Conservation (phyloP, 2,113 vertebrate genomes). For the Gymnogyps californianus region DNA sequence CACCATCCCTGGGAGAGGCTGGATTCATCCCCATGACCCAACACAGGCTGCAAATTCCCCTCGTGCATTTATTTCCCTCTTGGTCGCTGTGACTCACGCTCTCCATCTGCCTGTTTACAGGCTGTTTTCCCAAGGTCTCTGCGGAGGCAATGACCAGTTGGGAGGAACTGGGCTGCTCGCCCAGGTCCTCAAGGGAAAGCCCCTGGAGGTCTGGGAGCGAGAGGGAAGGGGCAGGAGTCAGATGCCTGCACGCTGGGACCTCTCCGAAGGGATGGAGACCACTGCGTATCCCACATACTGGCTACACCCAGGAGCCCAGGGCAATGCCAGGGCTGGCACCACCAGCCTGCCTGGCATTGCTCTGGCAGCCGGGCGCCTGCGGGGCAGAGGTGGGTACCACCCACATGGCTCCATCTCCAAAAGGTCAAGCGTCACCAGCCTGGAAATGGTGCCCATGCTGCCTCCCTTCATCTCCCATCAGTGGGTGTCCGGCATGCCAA, state of each 20-base stretch:
- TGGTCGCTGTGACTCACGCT: conserved; percentile 39
- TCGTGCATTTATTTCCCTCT: conserved; percentile 4
- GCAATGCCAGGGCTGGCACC: neutral
- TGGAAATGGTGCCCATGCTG: neutral
- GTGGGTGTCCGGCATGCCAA: neutral
- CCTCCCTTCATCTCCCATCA: neutral
- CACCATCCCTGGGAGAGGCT: neutral
- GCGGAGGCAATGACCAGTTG: neutral
- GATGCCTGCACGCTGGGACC: fast-evolving
- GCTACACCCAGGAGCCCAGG: neutral
- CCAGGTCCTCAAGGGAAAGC: neutral
- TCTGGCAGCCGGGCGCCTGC: neutral
- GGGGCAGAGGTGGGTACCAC: neutral
- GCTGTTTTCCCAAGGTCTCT: conserved; percentile 28
- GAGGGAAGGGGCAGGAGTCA: neutral
- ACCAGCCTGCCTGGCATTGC: neutral
- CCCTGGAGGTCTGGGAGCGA: neutral
- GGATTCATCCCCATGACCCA: neutral
- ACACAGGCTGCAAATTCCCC: neutral
- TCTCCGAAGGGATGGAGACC: neutral
- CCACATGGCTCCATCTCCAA: neutral
- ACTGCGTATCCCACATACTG: neutral
- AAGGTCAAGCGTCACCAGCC: neutral
- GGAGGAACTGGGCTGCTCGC: neutral
- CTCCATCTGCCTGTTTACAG: conserved; percentile 40